Evolutionary conservation across 2,113 vertebrate genomes (phyloP).

Genomic region (Pachyramphus minor): DNA sequence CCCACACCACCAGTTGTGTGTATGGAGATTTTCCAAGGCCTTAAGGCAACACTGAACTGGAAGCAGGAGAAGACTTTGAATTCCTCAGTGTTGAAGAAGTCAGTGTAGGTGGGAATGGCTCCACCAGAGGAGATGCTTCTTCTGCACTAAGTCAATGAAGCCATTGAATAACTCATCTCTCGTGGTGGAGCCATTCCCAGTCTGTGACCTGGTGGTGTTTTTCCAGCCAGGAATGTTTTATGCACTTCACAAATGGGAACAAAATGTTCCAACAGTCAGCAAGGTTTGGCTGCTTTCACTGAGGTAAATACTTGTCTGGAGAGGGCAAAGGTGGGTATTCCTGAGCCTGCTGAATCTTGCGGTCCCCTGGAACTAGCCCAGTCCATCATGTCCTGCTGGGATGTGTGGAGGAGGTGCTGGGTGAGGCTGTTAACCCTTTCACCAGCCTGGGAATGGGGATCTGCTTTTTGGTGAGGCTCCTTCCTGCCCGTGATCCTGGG

Average conservation of each 20-base stretch:
- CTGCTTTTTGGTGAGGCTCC: rapidly evolving
- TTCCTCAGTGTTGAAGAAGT: background rate
- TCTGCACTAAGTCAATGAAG: background rate
- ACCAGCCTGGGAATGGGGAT: background rate
- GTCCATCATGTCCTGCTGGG: background rate
- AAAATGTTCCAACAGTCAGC: background rate
- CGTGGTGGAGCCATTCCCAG: background rate
- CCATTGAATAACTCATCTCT: background rate
- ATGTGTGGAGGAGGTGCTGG: background rate
- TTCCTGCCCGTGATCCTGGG: background rate
- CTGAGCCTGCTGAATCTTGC: background rate
- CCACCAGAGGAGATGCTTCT: background rate
- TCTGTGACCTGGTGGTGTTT: background rate
- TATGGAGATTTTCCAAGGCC: background rate
- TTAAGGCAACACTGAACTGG: background rate
- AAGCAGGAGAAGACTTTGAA: background rate
- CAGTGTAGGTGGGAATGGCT: background rate
- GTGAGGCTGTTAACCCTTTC: background rate
- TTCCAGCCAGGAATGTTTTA: background rate
- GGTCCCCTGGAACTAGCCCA: background rate
- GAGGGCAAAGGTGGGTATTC: background rate
- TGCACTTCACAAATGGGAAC: background rate
- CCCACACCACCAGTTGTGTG: background rate
- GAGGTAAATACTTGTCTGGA: background rate
- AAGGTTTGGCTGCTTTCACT: background rate